A percentile compares a stretch with the other conserved stretches of the same genome.
Conservation (phyloP, 2,888 invertebrate genomes). For the Deroplatys truncata region DNA sequence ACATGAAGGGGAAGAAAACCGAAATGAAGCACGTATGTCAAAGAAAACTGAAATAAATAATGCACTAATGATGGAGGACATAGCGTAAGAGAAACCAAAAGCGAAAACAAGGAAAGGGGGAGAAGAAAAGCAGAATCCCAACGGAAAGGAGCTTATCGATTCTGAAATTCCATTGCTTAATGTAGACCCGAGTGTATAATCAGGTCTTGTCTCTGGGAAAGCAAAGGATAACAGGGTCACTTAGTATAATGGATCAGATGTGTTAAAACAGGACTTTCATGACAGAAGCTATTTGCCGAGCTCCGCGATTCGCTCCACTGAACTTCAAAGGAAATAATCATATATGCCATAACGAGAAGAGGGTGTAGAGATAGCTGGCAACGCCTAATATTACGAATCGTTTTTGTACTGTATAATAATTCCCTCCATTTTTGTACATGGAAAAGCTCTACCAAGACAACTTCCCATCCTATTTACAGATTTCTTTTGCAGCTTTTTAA, state of each 20-base stretch:
- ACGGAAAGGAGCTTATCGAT: not conserved
- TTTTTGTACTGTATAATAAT: not conserved
- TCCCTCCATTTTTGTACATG: no score
- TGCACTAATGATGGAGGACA: not conserved
- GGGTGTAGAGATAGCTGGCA: not conserved
- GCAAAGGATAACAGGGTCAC: not conserved
- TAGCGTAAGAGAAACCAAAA: not conserved
- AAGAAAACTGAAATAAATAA: not conserved
- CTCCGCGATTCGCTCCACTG: not conserved
- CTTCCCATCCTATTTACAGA: no score
- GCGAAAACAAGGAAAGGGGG: not conserved
- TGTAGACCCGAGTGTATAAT: not conserved
- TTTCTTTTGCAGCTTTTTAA: no score
- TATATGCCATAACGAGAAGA: not conserved
- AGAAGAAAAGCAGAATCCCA: not conserved
- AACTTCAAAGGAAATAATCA: not conserved
- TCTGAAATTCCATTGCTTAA: not conserved
- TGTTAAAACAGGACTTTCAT: not conserved
- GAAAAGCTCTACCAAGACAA: no score
- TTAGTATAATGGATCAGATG: not conserved
- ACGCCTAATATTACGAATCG: not conserved
- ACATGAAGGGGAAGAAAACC: no score
- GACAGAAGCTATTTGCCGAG: not conserved
- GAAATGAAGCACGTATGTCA: no score
- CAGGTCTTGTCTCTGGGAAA: not conserved